A percentile compares a stretch with the other conserved stretches of the same genome.
phyloP scores from a whole-genome alignment of 2,888 invertebrate species.

The Phorcus lineatus region DNA sequence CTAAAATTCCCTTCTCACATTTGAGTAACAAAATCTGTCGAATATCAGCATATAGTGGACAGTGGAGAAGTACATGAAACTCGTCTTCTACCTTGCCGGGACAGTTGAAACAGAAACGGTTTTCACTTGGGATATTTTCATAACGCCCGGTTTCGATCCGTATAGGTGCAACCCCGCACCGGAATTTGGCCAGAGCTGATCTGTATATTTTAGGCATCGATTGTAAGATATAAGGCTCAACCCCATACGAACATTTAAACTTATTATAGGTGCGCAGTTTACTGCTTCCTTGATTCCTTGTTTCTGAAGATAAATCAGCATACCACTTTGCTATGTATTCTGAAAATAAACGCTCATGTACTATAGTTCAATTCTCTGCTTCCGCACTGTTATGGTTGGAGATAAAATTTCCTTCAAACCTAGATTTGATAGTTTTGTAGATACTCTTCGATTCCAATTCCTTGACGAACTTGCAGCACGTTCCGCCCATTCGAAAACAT shows the following conservation, averaged over 20 bases:
- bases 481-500: not conserved
- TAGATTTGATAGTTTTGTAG: not conserved
- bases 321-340: not conserved
- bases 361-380: not conserved
- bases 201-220: not conserved
- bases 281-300: not conserved
- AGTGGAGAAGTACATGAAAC: too few species aligned
- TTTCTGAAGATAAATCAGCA: not conserved
- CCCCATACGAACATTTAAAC: too few species aligned
- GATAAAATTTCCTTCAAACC: not conserved
- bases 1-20: too few species aligned
- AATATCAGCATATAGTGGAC: too few species aligned
- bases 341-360: not conserved
- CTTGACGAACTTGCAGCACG: not conserved
- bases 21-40: too few species aligned
- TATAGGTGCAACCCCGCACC: not conserved
- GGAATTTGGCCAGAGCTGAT: not conserved
- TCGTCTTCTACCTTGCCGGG: too few species aligned
- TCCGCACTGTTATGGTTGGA: not conserved
- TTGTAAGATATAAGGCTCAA: too few species aligned
- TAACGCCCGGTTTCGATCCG: not conserved
- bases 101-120: too few species aligned
- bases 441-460: not conserved
- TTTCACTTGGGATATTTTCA: not conserved
- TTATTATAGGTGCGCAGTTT: not conserved